Evolutionary conservation across 2,888 invertebrate genomes (phyloP), one percentile per base, ranked within the genome.

Genomic region (Helicoverpa assulta): DNA sequence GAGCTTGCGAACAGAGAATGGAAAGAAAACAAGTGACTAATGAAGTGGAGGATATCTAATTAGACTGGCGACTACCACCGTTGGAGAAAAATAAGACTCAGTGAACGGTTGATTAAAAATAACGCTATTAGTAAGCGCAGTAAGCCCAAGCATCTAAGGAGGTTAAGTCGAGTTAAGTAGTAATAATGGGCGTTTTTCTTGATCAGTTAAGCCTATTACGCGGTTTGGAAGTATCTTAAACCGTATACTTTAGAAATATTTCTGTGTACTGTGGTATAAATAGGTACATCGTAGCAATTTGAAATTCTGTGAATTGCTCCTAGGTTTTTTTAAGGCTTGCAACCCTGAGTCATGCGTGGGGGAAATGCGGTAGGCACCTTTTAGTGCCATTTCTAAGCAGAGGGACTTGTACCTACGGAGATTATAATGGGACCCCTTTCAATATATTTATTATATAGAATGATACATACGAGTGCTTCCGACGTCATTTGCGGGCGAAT

Each of bases 321-420:
- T 62, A 72, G 67, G 33, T 56, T 73, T 64, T 76, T 65, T 71
- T 73, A 61, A 81, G 76, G 70, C 73, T 78, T 73, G 78, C 72
- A 81, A 73, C 73, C 72, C 85, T 88, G 88, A 88, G 70, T 88
- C 86, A 88, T 80, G 60, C 77, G 57, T 40, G 67, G 80, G 85
- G 87, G 84, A 79, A 80, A 58, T 71, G 74, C 71, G 80, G 74
- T 65, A 18, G 56, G 65, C 75, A 73, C 81, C 78, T 80, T 78
- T 80, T 73, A 67, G 56, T 71, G 64, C 66, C 61, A 69, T 81
- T 80, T 75, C 67, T 61, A 66, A 80, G 72, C 64, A 74, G 52
- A 63, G 81, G 67, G 72, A 61, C 68, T 70, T 67, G 65, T 67
- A 54, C 50, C 54, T 67, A 65, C 47, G 66, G 19, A 60, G 65